A percentile compares a stretch with the other conserved stretches of the same genome.
Evolutionary conservation across 1,140 invertebrate genomes (phyloP).

Genomic region (Trachymyrmex cornetzi): DNA sequence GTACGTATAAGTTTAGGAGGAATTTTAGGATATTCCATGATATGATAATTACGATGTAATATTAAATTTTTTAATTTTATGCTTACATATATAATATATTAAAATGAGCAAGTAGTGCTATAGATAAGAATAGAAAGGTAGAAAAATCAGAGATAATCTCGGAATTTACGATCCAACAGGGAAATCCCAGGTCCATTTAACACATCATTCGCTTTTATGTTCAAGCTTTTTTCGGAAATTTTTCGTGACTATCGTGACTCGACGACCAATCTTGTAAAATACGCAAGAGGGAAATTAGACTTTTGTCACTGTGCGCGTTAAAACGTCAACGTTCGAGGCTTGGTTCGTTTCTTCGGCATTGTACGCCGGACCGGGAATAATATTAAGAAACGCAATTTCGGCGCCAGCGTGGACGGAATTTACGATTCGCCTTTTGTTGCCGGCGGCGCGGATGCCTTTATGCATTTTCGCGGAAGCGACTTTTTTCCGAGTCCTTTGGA

Average conservation of each 20-base stretch:
- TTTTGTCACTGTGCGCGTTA: constrained; percentile 49
- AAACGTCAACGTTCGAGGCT: constrained; percentile 51
- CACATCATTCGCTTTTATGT: background rate
- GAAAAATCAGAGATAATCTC: background rate
- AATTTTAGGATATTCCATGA: background rate
- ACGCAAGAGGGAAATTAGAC: constrained; percentile 51
- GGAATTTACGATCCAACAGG: constrained; percentile 7
- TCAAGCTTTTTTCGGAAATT: background rate
- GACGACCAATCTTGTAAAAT: constrained; percentile 35
- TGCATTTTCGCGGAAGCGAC: constrained; percentile 57
- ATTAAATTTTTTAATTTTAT: constrained; percentile 2
- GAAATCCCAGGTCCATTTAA: constrained; percentile 8
- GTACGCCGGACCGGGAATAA: constrained; percentile 48
- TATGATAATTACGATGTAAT: background rate
- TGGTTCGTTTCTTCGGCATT: constrained; percentile 51
- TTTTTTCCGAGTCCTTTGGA: constrained; percentile 63
- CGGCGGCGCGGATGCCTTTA: constrained; percentile 34
- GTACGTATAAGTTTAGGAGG: background rate
- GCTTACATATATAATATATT: background rate
- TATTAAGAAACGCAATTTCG: constrained; percentile 59
- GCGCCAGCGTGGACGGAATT: constrained; percentile 47
- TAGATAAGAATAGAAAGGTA: constrained; percentile 7
- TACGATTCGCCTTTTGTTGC: constrained; percentile 54
- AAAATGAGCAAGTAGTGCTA: background rate
- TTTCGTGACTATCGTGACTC: background rate